Conservation (phyloP, 2,888 invertebrate species). For the Ecdyonurus torrentis region DNA sequence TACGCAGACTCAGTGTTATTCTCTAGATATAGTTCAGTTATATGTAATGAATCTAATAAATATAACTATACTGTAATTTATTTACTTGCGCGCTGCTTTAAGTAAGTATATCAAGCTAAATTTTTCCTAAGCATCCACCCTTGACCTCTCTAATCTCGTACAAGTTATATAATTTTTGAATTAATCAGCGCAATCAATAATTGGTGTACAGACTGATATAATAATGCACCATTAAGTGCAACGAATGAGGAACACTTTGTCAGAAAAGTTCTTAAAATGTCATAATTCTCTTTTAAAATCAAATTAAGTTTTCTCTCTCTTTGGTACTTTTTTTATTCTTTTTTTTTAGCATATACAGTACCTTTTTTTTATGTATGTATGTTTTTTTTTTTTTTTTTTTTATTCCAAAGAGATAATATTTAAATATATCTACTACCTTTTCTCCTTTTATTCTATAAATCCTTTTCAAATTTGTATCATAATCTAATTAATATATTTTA, state of each 20-base stretch:
- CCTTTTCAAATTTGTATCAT: neutral
- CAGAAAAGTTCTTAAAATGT: too few relatives aligned
- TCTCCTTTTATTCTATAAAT: neutral
- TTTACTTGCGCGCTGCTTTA: too few relatives aligned
- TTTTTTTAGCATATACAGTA: too few relatives aligned
- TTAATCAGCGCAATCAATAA: neutral
- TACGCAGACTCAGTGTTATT: too few relatives aligned
- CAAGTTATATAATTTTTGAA: neutral
- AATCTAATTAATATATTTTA: neutral
- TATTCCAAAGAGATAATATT: neutral
- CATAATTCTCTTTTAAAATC: neutral
- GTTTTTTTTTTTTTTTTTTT: neutral
- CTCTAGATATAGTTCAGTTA: neutral
- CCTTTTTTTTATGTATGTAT: too few relatives aligned
- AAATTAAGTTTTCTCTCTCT: too few relatives aligned
- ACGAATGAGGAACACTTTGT: neutral
- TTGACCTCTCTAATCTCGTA: neutral
- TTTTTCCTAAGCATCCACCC: neutral
- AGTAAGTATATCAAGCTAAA: too few relatives aligned
- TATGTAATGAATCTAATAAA: neutral
- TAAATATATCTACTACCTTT: neutral
- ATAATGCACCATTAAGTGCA: neutral
- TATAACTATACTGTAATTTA: too few relatives aligned
- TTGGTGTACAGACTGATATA: conserved; percentile 2
- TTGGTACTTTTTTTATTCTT: neutral